Base-by-base conservation (phyloP, 2,888 invertebrate genomes). In the Eulithis testata region DNA sequence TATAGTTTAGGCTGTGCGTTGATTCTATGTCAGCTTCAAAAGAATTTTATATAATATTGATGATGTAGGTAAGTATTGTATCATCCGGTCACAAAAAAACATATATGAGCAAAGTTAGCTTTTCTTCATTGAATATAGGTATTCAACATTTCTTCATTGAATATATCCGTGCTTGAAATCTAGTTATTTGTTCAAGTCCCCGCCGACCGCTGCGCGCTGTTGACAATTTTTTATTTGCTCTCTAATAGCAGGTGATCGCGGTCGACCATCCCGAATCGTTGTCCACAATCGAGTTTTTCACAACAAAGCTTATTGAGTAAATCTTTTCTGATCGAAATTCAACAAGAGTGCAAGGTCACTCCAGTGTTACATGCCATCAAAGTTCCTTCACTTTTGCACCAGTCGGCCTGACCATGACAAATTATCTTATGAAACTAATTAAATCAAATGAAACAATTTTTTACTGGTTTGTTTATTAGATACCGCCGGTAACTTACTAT, bases 401-500 rank as follows among this genome's bases (percentile, higher is more conserved):
- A 65, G 59, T 31, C 44, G 36, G 60, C 44, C 50, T 47, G 61
- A 60, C 63, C 70, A 65, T 71, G 51, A 64, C 67, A 58, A 75
- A 71, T 73, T 64, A 57, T 60, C 56, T 72, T 68, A 72, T 64
- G 72, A 73, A 73, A 77, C 72, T 1, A 66, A 71, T 66, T 62
- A 69, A 74, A 69, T 61, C 69, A 72, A 79, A 76, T 75, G 67
- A 77, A 81, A 83, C 76, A 31, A 76, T 70, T 75, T 73, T 83
- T 87, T 87, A 86, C 81, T 86, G 81, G 82, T 85, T 87, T 87
- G 82, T 91, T 91, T 89, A 90, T 89, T 90, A 83, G 82, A 85
- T 89, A 89, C 88, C 87, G 86, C 85, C 84, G 83, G 87, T 89
- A 90, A 86, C 90, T 90, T 89, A 83, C 82, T 85, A 84, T 86